A percentile compares a stretch with the other conserved stretches of the same genome.
These are phyloP conservation scores for Thecophora atra DNA, from an alignment of 2,888 invertebrate genomes.

Conservation along the genomic window DNA sequence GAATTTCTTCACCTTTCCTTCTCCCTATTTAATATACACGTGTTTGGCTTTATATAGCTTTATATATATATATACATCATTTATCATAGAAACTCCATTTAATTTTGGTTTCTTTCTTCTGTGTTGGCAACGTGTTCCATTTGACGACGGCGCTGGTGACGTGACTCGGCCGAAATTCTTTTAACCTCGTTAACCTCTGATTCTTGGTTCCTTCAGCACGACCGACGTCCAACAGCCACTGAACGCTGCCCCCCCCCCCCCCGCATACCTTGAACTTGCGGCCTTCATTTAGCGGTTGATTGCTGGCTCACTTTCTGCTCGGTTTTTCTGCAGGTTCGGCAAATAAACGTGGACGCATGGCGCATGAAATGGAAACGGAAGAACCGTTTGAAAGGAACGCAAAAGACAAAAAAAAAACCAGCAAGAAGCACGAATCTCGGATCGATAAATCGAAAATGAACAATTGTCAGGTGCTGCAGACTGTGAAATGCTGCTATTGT, in stretches of 20 bases:
- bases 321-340: not conserved
- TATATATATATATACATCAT: too few relatives aligned
- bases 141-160: not conserved
- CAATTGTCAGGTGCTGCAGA: conserved; percentile 8
- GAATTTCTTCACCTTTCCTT: too few relatives aligned
- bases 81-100: too few relatives aligned
- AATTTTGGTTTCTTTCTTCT: too few relatives aligned
- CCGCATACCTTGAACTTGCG: conserved; percentile 34
- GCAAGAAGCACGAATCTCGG: conserved; percentile 11
- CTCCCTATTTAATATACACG: too few relatives aligned
- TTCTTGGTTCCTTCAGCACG: not conserved
- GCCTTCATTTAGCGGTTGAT: conserved; percentile 5
- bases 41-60: too few relatives aligned
- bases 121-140: too few relatives aligned
- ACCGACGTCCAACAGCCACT: too few relatives aligned
- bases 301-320: not conserved
- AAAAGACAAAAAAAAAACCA: not conserved
- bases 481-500: conserved; percentile 3
- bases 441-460: conserved; percentile 34
- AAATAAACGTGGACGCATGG: not conserved
- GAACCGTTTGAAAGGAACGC: not conserved
- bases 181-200: not conserved
- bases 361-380: not conserved
- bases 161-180: not conserved
- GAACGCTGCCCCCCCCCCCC: not conserved